Conservation (phyloP, 2,888 invertebrate species). For the Macroteleia sp. region DNA sequence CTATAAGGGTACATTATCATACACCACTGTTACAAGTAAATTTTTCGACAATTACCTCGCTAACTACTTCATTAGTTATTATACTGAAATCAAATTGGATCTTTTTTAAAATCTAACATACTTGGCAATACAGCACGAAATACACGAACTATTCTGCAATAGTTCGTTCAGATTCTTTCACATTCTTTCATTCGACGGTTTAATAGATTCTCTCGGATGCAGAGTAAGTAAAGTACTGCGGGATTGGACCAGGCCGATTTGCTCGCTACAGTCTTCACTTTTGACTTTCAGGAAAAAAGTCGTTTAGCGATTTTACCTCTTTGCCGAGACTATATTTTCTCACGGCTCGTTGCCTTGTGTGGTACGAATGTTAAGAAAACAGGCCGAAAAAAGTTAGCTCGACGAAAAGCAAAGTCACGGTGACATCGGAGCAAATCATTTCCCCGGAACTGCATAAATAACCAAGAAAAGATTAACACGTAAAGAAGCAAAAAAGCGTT, state of each 20-base stretch:
- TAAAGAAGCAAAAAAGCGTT: slow-evolving; percentile 10
- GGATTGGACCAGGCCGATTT: slow-evolving; percentile 44
- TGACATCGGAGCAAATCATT: slow-evolving; percentile 52
- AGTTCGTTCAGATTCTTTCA: slow-evolving; percentile 25
- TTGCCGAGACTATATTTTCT: slow-evolving; percentile 45
- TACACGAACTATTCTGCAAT: neutral
- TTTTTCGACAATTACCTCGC: too few relatives aligned
- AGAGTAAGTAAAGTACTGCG: slow-evolving; percentile 21
- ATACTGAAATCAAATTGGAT: too few relatives aligned
- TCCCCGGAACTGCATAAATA: slow-evolving; percentile 16
- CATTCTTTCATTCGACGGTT: slow-evolving; percentile 21
- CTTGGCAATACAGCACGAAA: slow-evolving; percentile 1
- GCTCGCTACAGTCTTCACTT: slow-evolving; percentile 24
- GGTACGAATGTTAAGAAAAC: slow-evolving; percentile 13
- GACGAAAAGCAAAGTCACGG: slow-evolving; percentile 21
- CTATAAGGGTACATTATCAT: too few relatives aligned
- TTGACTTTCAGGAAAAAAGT: slow-evolving; percentile 39
- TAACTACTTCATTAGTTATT: too few relatives aligned
- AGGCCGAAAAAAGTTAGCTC: slow-evolving; percentile 6
- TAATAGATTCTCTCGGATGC: slow-evolving; percentile 43
- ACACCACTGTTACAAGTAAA: too few relatives aligned
- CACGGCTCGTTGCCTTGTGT: slow-evolving; percentile 50
- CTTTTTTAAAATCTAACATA: too few relatives aligned
- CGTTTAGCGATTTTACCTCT: slow-evolving; percentile 52
- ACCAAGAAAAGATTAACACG: slow-evolving; percentile 32